Evolutionary conservation across 1,140 invertebrate genomes (phyloP).

Genomic region (Oreohelix idahoensis): DNA sequence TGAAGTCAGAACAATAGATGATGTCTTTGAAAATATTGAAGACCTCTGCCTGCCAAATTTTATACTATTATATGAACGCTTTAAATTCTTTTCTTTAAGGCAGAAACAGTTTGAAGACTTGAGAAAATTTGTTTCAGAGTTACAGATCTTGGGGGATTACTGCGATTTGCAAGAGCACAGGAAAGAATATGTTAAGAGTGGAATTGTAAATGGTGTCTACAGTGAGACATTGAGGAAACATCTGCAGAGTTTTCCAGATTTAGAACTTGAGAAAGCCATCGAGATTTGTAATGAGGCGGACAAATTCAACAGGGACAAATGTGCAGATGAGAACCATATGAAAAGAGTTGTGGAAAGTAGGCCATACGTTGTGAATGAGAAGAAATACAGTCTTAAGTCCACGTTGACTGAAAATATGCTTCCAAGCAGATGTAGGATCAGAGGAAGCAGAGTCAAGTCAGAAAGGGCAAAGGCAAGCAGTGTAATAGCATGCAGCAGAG

Average conservation of each 20-base stretch:
- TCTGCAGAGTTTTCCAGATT: background rate
- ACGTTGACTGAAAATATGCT: no score
- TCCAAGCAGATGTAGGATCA: background rate
- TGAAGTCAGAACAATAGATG: background rate
- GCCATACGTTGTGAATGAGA: background rate
- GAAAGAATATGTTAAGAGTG: background rate
- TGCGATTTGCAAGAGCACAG: slow-evolving; percentile 1
- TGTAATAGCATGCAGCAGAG: background rate
- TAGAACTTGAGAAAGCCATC: background rate
- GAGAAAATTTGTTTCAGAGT: background rate
- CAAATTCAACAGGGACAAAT: background rate
- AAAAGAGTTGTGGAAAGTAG: background rate
- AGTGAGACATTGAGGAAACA: background rate
- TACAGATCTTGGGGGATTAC: background rate
- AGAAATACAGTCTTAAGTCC: background rate
- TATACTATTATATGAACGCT: slow-evolving; percentile 24
- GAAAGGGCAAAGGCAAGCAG: background rate
- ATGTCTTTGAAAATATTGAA: slow-evolving; percentile 4
- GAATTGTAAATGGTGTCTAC: slow-evolving; percentile 10
- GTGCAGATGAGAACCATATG: background rate
- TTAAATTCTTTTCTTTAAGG: slow-evolving; percentile 19
- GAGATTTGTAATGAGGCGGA: background rate
- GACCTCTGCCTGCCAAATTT: slow-evolving; percentile 11
- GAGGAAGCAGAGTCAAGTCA: background rate
- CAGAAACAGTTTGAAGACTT: background rate